Evolutionary conservation across 2,797 vertebrate genomes (phyloP), one percentile per base, ranked within the genome.

Genomic region (Xenops minutus): DNA sequence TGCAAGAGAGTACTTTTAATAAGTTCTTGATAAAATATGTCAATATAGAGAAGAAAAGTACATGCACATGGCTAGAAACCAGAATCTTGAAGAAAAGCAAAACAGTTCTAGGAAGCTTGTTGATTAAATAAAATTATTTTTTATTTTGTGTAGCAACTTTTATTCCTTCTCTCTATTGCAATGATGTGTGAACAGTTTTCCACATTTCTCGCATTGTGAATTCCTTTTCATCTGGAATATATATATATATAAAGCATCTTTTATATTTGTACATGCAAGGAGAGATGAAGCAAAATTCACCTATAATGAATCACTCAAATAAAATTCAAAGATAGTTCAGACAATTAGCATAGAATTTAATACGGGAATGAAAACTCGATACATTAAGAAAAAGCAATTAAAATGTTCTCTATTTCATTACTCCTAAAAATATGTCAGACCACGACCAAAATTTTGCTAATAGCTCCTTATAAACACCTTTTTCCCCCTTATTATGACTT

Each of bases 321-420:
- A 5, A 64, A 52, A 72, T 73, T 82, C 39, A 79, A 43, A 58
- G 51, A 32, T 7, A 49, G 16, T 87, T 85, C 51, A 86, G 34
- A n/a, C 7, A 74, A 30, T 37, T 61, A 7, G 0, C 19, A 51
- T 4, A 67, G 20, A 58, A 80, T 77, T 89, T 71, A 59, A 69
- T 30, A 2, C 16, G 39, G 56, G 39, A 27, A 52, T 10, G 5
- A 68, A 68, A 87, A 49, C 3, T 20, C 0, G 0, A 6, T 61
- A 7, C 13, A 36, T 21, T 58, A 58, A 73, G 14, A 69, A 73
- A 59, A 34, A 37, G 10, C 20, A 85, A 67, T 37, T 51, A 64
- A 68, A 54, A 61, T 41, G 9, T 46, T 74, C 43, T 80, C 3
- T 15, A n/a, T 4, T 6, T 46, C 8, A 26, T 56, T 64, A 32